These are phyloP conservation scores for Chloroceryle inda DNA, from an alignment of 2,797 vertebrate species.

Conservation along the genomic window DNA sequence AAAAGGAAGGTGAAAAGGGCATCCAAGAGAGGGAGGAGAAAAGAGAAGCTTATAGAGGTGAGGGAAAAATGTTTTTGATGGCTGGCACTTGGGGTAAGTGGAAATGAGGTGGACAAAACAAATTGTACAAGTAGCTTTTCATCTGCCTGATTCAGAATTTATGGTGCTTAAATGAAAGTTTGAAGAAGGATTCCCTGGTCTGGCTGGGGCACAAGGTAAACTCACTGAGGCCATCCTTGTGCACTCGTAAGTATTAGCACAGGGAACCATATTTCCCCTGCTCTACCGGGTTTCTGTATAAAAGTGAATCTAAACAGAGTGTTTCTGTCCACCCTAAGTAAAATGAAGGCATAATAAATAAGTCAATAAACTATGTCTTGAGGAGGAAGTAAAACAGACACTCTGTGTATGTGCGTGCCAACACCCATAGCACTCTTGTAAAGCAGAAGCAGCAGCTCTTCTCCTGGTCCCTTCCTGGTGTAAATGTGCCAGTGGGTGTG, in stretches of 20 bases:
- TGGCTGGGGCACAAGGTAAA: background rate
- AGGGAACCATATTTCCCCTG: background rate
- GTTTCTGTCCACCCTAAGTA: background rate
- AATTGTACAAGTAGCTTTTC: background rate
- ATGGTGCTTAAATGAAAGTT: background rate
- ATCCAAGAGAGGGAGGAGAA: background rate
- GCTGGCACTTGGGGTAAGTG: background rate
- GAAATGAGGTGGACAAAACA: background rate
- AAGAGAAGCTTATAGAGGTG: background rate
- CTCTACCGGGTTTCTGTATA: background rate
- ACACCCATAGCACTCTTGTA: background rate
- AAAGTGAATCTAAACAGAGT: background rate
- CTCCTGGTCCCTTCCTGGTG: conserved; percentile 43
- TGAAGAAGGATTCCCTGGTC: background rate
- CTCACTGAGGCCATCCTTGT: background rate
- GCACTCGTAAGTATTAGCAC: background rate
- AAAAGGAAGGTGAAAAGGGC: background rate
- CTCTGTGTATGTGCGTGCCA: background rate
- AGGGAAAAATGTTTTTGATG: background rate
- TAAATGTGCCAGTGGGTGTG: background rate
- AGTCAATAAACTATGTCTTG: conserved; percentile 27
- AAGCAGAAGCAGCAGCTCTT: conserved; percentile 27
- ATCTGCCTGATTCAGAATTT: background rate
- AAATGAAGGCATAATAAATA: conserved; percentile 36
- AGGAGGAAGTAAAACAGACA: conserved; percentile 8